Percentiles rank a stretch among this genome's conserved stretches.
Conservation (phyloP, 2,797 vertebrate species). For the Paratrypauchen microcephalus region DNA sequence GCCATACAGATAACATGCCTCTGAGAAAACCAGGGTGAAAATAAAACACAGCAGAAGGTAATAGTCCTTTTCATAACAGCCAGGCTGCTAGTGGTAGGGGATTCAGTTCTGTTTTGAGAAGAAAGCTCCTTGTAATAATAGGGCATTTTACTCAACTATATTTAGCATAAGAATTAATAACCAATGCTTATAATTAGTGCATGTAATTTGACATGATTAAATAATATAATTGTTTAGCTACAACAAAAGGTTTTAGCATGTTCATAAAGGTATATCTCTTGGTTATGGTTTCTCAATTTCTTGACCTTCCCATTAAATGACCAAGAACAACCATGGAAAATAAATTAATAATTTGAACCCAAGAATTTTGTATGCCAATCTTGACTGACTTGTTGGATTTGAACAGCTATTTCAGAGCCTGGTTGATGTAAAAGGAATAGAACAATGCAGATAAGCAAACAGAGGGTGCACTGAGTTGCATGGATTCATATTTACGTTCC, state of each 20-base stretch:
- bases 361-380: not conserved
- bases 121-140: not conserved
- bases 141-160: not conserved
- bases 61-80: conserved; percentile 3
- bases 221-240: not conserved
- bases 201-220: not conserved
- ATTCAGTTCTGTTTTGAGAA: not conserved
- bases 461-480: conserved; percentile 76
- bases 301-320: not conserved
- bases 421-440: conserved; percentile 1
- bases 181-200: not conserved
- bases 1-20: not conserved
- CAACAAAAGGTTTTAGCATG: not conserved
- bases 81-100: not conserved
- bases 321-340: not conserved
- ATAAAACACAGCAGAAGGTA: not conserved
- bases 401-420: not conserved
- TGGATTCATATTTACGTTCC: conserved; percentile 81
- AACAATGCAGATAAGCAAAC: conserved; percentile 25
- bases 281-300: not conserved
- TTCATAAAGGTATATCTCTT: not conserved
- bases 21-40: conserved; percentile 2
- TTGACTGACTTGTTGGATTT: not conserved
- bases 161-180: not conserved
- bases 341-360: not conserved